Percentiles rank a stretch among this genome's conserved stretches.
These are phyloP conservation scores for Melieria picta DNA, from an alignment of 2,888 invertebrate genomes.

Conservation along the genomic window DNA sequence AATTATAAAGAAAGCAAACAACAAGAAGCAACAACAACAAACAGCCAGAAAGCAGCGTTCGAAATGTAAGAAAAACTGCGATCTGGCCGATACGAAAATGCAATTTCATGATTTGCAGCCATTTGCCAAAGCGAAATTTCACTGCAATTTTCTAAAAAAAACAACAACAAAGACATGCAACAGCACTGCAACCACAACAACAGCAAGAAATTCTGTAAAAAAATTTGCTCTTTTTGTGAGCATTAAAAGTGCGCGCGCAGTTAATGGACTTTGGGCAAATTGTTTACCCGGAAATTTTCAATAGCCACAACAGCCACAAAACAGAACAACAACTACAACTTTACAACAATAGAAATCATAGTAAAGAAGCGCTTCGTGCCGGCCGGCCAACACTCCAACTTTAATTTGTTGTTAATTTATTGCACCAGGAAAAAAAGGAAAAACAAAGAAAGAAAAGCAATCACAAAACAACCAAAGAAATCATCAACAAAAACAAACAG, in stretches of 20 bases:
- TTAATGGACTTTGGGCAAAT: not conserved
- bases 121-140: too few species aligned
- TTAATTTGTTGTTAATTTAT: not conserved
- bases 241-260: not conserved
- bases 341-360: not conserved
- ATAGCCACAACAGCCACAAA: not conserved
- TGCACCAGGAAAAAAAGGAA: not conserved
- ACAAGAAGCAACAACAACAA: too few species aligned
- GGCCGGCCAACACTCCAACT: not conserved
- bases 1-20: too few species aligned
- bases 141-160: slow-evolving; percentile 14
- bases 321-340: too few species aligned
- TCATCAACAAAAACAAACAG: too few species aligned
- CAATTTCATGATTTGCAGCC: slow-evolving; percentile 24
- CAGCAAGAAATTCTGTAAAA: not conserved
- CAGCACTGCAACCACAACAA: not conserved
- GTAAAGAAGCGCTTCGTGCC: not conserved
- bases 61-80: too few species aligned
- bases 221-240: not conserved
- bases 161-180: not conserved
- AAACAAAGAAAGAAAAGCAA: too few species aligned
- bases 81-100: slow-evolving; percentile 18
- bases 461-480: too few species aligned
- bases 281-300: not conserved
- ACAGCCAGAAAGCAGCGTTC: too few species aligned